phyloP scores from a whole-genome alignment of 2,888 invertebrate species.

The Candidula unifasciata region DNA sequence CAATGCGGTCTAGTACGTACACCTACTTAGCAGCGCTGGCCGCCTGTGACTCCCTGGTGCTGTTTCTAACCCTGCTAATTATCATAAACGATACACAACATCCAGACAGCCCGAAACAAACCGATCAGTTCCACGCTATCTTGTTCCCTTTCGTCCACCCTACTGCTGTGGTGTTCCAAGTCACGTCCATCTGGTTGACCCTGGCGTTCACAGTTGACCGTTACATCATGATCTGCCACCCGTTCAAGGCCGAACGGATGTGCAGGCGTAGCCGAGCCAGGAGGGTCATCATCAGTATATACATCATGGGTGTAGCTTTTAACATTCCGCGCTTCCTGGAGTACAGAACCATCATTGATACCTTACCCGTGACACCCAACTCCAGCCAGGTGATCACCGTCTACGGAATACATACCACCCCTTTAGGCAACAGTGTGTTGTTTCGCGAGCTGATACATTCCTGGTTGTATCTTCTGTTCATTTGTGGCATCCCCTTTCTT shows the following conservation, averaged over 20 bases:
- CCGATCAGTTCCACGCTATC: slow-evolving; percentile 59
- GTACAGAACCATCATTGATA: slow-evolving; percentile 64
- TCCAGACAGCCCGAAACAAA: slow-evolving; percentile 35
- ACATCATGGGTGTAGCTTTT: slow-evolving; percentile 70
- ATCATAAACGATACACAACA: slow-evolving; percentile 70
- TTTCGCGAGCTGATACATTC: slow-evolving; percentile 75
- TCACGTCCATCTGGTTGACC: slow-evolving; percentile 77
- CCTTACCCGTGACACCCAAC: slow-evolving; percentile 53
- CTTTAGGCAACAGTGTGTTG: slow-evolving; percentile 66
- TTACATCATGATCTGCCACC: slow-evolving; percentile 78
- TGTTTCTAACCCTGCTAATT: slow-evolving; percentile 72
- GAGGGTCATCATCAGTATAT: slow-evolving; percentile 68
- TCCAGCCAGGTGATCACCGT: slow-evolving; percentile 49
- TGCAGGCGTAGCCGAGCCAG: slow-evolving; percentile 72
- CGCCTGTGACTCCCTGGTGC: slow-evolving; percentile 75
- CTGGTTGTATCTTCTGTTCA: slow-evolving; percentile 75
- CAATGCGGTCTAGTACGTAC: slow-evolving; percentile 76
- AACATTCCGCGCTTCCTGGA: slow-evolving; percentile 76
- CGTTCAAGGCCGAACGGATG: slow-evolving; percentile 74
- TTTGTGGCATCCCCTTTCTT: slow-evolving; percentile 77
- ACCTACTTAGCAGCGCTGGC: slow-evolving; percentile 76
- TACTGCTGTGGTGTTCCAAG: slow-evolving; percentile 75
- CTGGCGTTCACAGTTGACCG: slow-evolving; percentile 77
- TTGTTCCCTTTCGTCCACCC: slow-evolving; percentile 76
- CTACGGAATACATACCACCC: slow-evolving; percentile 63